Conservation (phyloP, 2,797 vertebrate species). For the Hemitrygon akajei region DNA sequence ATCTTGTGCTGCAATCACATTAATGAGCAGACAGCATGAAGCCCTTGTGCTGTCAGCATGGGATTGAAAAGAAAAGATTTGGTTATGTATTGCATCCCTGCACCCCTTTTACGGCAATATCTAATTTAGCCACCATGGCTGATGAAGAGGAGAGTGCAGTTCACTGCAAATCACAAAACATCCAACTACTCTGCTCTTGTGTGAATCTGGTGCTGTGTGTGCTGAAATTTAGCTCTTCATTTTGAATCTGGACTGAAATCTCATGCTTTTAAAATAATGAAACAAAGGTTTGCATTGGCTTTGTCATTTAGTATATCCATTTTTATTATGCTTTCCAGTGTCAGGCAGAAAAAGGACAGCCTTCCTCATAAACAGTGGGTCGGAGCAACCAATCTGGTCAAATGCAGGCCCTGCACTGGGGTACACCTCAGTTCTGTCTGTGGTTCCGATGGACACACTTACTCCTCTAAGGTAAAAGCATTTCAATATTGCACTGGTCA, state of each 20-base stretch:
- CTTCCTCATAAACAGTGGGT: constrained; percentile 69
- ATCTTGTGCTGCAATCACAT: too few species aligned
- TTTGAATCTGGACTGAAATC: not conserved
- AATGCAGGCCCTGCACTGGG: constrained; percentile 71
- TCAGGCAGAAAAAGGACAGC: constrained; percentile 76
- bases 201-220: not conserved
- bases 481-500: not conserved
- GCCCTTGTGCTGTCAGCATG: too few species aligned
- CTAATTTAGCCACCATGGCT: too few species aligned
- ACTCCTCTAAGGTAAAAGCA: constrained; percentile 64
- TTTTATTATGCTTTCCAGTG: constrained; percentile 48
- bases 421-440: constrained; percentile 64
- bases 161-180: not conserved
- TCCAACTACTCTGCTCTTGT: not conserved
- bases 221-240: not conserved
- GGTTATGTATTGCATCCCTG: too few species aligned
- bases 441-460: constrained; percentile 79
- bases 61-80: too few species aligned
- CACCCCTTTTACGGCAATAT: too few species aligned
- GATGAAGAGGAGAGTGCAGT: too few species aligned
- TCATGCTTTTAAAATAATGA: not conserved
- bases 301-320: not conserved
- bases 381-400: constrained; percentile 63
- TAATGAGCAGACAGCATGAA: too few species aligned
- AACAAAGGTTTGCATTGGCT: not conserved